Conservation (phyloP, 2,113 vertebrate species). For the Muntiacus reevesi region DNA sequence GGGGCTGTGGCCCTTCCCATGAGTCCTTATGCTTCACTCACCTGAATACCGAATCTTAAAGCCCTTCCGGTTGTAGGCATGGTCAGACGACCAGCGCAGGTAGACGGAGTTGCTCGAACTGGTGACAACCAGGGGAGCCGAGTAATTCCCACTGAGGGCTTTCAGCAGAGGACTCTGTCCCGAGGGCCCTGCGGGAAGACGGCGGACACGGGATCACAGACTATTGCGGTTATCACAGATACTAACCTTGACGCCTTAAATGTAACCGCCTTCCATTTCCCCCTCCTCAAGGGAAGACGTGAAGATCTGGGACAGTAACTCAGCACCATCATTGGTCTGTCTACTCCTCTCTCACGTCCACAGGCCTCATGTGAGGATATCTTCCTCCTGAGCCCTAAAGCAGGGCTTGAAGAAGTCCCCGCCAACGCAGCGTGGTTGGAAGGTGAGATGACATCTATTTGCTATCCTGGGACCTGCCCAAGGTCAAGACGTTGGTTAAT, state of each 20-base stretch:
- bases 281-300: not conserved
- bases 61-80: constrained; percentile 95
- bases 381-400: not conserved
- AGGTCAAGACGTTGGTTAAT: not conserved
- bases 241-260: not conserved
- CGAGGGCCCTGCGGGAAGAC: constrained; percentile 86
- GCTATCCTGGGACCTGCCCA: not conserved
- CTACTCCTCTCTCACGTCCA: not conserved
- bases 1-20: not conserved
- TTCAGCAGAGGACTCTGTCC: constrained; percentile 94
- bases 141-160: constrained; percentile 96
- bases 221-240: no score
- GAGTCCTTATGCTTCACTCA: constrained; percentile 66
- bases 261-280: not conserved
- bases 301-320: not conserved
- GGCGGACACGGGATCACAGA: not conserved
- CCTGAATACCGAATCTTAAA: constrained; percentile 97
- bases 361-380: not conserved
- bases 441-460: not conserved
- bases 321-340: not conserved
- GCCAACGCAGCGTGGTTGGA: not conserved
- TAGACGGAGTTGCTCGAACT: constrained; percentile 93
- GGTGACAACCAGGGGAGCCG: constrained; percentile 91
- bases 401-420: not conserved
- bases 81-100: constrained; percentile 97